Conservation (phyloP, 2,113 vertebrate genomes). For the Hypanus sabinus region DNA sequence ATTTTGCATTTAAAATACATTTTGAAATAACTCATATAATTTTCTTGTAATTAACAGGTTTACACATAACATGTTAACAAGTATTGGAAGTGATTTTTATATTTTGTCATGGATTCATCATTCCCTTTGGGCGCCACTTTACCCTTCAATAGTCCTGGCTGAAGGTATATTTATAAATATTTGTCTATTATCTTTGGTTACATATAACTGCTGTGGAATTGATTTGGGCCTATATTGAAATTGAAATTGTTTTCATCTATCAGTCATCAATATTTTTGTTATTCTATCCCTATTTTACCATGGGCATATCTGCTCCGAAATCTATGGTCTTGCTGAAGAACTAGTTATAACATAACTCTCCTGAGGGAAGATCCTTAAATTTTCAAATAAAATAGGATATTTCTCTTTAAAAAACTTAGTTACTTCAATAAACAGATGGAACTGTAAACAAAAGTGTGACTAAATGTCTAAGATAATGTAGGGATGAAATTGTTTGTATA, state of each 20-base stretch:
- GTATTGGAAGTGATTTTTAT: conserved; percentile 59
- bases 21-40: conserved; percentile 47
- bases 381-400: neutral
- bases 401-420: neutral
- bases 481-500: neutral
- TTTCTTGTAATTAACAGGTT: conserved; percentile 51
- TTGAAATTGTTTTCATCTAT: neutral
- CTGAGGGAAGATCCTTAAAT: neutral
- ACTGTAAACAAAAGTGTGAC: neutral
- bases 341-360: neutral
- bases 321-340: neutral
- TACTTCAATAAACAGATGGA: neutral
- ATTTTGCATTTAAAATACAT: neutral
- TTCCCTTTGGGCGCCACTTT: conserved; percentile 72
- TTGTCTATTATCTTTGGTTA: neutral
- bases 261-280: neutral
- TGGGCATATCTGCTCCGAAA: neutral
- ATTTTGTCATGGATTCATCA: conserved; percentile 73
- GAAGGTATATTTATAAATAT: conserved; percentile 65
- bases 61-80: conserved; percentile 67
- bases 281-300: neutral
- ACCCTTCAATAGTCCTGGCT: conserved; percentile 67
- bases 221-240: neutral
- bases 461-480: neutral
- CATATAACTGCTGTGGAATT: neutral